Conservation (phyloP, 2,888 invertebrate genomes). For the Ochlodes sylvanus region DNA sequence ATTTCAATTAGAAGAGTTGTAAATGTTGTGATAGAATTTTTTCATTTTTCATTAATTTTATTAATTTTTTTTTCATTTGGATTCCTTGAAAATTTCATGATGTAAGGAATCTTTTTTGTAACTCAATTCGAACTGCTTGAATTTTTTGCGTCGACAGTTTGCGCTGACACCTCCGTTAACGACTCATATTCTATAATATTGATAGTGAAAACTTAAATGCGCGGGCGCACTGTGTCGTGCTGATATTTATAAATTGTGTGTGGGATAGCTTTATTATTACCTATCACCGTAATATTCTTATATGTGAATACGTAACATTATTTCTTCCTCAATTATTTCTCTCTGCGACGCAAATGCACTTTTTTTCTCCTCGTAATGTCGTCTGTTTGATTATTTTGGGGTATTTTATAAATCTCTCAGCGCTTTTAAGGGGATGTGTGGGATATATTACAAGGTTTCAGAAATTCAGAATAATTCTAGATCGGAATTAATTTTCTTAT, state of each 20-base stretch:
- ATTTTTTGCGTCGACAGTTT: slow-evolving; percentile 20
- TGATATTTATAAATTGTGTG: slow-evolving; percentile 54
- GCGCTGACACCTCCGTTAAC: slow-evolving; percentile 25
- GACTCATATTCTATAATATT: slow-evolving; percentile 38
- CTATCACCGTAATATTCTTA: background rate
- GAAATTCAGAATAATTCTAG: no score
- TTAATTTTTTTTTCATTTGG: no score
- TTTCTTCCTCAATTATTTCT: slow-evolving; percentile 11
- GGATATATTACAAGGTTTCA: no score
- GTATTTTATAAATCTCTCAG: no score
- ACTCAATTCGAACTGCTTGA: background rate
- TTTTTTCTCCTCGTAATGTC: background rate
- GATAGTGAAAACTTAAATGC: slow-evolving; percentile 39
- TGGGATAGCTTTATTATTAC: slow-evolving; percentile 19
- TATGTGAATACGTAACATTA: background rate
- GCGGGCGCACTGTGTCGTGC: slow-evolving; percentile 34
- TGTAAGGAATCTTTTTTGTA: background rate
- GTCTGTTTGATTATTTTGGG: no score
- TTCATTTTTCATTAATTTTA: no score
- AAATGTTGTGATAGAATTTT: no score
- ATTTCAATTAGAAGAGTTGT: no score
- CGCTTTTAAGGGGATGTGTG: no score
- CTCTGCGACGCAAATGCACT: background rate
- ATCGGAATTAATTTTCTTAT: no score
- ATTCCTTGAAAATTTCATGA: no score